Conservation (phyloP, 2,113 vertebrate genomes). For the Sander lucioperca region DNA sequence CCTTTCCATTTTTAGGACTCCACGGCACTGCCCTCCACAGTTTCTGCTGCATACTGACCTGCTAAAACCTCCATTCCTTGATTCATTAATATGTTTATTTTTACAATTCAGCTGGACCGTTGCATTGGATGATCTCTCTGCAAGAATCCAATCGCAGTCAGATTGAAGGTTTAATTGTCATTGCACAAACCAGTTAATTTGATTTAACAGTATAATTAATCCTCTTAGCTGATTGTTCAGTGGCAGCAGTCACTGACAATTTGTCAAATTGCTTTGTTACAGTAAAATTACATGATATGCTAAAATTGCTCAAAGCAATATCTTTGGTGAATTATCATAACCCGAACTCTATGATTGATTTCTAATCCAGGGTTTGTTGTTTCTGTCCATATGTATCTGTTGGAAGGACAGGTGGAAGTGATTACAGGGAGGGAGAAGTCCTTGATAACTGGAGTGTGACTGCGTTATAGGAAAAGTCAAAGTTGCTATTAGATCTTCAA, state of each 20-base stretch:
- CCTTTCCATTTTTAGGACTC: neutral
- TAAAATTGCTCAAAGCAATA: constrained; percentile 4
- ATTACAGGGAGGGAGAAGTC: constrained; percentile 4
- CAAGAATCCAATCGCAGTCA: neutral
- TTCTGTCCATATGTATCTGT: neutral
- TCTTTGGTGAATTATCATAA: constrained; percentile 3
- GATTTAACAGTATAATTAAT: constrained; percentile 3
- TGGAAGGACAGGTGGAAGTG: neutral
- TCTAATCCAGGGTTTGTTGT: neutral
- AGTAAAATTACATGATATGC: neutral
- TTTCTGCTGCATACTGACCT: neutral
- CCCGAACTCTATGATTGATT: neutral
- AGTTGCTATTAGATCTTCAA: constrained; percentile 26
- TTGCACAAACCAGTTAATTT: constrained; percentile 29
- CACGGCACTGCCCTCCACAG: neutral
- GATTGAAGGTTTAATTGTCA: neutral
- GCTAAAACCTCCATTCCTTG: neutral
- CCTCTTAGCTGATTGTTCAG: constrained; percentile 5
- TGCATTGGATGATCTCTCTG: constrained; percentile 14
- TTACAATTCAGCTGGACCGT: neutral
- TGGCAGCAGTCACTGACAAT: constrained; percentile 16
- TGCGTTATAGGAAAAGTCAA: neutral
- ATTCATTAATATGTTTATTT: neutral
- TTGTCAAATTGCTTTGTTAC: constrained; percentile 8
- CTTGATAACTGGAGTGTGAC: constrained; percentile 25